These are phyloP conservation scores for Nephrotoma appendiculata DNA, from an alignment of 2,888 invertebrate species.

Conservation along the genomic window DNA sequence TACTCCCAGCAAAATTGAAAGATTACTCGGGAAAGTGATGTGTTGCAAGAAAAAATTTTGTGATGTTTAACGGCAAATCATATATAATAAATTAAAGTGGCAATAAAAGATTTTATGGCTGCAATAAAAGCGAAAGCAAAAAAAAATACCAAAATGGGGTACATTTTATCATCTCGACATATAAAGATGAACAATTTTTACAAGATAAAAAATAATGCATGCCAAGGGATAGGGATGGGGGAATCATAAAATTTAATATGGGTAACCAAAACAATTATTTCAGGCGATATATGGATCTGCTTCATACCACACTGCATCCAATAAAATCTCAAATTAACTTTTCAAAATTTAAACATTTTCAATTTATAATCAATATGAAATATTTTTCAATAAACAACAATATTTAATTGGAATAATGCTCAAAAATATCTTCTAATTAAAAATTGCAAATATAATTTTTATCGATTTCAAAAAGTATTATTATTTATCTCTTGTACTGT, in stretches of 20 bases:
- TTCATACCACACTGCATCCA: not conserved
- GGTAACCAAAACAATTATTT: not conserved
- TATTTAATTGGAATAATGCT: not conserved
- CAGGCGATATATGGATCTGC: not conserved
- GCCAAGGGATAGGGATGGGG: not conserved
- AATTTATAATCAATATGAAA: not conserved
- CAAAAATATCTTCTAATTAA: not conserved
- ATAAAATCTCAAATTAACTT: not conserved
- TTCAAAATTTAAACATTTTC: not conserved
- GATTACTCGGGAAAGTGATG: too few species aligned
- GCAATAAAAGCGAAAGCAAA: not conserved
- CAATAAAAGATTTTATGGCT: not conserved
- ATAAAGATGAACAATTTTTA: not conserved
- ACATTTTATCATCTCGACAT: not conserved
- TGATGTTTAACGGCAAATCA: not conserved
- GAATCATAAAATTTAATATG: not conserved
- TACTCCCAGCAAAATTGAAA: too few species aligned
- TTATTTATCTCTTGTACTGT: not conserved
- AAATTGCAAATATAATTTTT: not conserved
- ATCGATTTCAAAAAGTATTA: not conserved
- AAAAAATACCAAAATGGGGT: not conserved
- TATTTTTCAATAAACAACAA: not conserved
- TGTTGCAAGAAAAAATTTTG: not conserved
- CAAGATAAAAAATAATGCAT: not conserved
- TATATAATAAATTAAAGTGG: not conserved